Evolutionary conservation across 2,888 invertebrate genomes (phyloP).

Genomic region (Eristalinus aeneus): DNA sequence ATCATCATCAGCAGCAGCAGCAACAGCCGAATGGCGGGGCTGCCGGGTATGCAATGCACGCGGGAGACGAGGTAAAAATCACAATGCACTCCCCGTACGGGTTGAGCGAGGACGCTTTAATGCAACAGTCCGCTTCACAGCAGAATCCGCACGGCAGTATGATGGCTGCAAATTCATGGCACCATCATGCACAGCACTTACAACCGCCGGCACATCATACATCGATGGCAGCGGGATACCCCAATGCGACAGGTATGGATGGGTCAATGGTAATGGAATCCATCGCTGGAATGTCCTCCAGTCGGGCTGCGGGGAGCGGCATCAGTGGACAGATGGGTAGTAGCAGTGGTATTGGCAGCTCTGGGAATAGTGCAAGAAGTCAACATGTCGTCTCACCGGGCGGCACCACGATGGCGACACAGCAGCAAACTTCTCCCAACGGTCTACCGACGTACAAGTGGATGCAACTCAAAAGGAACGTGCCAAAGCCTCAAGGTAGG

Average conservation of each 20-base stretch:
- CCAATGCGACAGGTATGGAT: constrained; percentile 58
- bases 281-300: constrained; percentile 48
- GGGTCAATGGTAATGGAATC: constrained; percentile 65
- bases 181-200: constrained; percentile 77
- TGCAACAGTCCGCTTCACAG: constrained; percentile 75
- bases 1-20: constrained; percentile 69
- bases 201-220: constrained; percentile 73
- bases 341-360: constrained; percentile 62
- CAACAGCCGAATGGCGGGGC: constrained; percentile 71
- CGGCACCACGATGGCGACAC: constrained; percentile 76
- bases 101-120: constrained; percentile 76
- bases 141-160: constrained; percentile 73
- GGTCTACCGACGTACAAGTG: constrained; percentile 95
- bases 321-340: constrained; percentile 44
- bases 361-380: constrained; percentile 73
- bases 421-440: constrained; percentile 78
- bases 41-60: constrained; percentile 75
- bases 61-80: constrained; percentile 81
- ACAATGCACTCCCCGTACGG: constrained; percentile 83
- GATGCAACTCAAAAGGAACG: constrained; percentile 99
- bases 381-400: constrained; percentile 79
- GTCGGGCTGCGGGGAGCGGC: constrained; percentile 15
- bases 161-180: constrained; percentile 77
- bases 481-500: constrained; percentile 95
- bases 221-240: constrained; percentile 58